These are phyloP conservation scores for Halictus ligatus DNA, from an alignment of 2,888 invertebrate genomes.

Conservation along the genomic window DNA sequence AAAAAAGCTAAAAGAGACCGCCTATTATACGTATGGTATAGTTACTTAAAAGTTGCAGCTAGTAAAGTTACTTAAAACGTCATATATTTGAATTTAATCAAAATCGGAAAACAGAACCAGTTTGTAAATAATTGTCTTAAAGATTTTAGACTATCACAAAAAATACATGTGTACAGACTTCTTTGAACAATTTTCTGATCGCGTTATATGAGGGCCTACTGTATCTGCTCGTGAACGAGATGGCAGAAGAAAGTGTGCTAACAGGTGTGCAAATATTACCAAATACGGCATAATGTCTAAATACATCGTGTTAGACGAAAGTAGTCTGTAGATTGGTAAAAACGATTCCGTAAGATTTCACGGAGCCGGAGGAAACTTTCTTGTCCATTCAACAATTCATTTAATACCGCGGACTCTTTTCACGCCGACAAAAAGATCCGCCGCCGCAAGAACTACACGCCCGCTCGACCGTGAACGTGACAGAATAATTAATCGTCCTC, in stretches of 20 bases:
- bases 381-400: slow-evolving; percentile 4
- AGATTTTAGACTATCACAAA: too few species aligned
- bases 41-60: too few species aligned
- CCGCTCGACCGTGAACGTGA: slow-evolving; percentile 19
- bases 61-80: too few species aligned
- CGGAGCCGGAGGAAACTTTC: background rate
- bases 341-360: background rate
- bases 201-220: background rate
- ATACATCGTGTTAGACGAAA: background rate
- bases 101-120: too few species aligned
- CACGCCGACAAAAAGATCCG: background rate
- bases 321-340: background rate
- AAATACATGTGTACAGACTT: too few species aligned
- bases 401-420: background rate
- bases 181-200: background rate
- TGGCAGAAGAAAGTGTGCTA: background rate
- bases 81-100: too few species aligned
- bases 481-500: background rate
- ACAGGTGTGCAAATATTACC: background rate
- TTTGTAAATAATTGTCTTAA: too few species aligned
- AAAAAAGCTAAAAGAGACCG: too few species aligned
- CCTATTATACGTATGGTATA: too few species aligned
- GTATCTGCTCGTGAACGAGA: background rate
- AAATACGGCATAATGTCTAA: background rate
- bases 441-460: slow-evolving; percentile 3